Evolutionary conservation across 2,113 vertebrate genomes (phyloP).

Genomic region (Pontoporia blainvillei): DNA sequence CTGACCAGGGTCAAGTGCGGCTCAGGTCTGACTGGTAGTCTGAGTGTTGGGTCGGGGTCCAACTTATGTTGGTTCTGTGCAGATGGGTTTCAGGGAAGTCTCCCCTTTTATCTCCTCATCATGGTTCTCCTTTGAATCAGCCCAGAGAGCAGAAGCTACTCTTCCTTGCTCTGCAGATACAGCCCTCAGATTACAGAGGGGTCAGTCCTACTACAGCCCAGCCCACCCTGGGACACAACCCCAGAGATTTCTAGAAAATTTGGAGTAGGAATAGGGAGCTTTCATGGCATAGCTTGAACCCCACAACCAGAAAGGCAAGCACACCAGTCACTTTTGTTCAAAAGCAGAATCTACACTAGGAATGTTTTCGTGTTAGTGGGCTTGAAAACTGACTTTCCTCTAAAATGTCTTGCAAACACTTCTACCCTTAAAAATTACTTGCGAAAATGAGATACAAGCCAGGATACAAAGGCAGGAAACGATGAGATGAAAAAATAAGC

Average conservation of each 20-base stretch:
- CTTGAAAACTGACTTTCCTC: neutral
- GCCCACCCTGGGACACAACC: accelerated
- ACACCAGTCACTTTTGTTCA: accelerated
- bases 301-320: neutral
- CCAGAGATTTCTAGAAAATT: neutral
- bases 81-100: neutral
- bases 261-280: neutral
- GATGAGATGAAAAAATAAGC: neutral
- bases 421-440: neutral
- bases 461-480: neutral
- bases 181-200: neutral
- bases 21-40: neutral
- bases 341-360: neutral
- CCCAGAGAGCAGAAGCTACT: neutral
- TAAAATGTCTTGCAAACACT: neutral
- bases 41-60: neutral
- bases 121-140: neutral
- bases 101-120: neutral
- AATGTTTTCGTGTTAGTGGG: neutral
- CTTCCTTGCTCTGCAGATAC: neutral
- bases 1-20: neutral
- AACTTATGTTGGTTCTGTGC: neutral
- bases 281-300: no score
- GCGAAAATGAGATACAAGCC: neutral
- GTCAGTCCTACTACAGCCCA: neutral